Conservation (phyloP, 2,797 vertebrate genomes). For the Nasua narica region DNA sequence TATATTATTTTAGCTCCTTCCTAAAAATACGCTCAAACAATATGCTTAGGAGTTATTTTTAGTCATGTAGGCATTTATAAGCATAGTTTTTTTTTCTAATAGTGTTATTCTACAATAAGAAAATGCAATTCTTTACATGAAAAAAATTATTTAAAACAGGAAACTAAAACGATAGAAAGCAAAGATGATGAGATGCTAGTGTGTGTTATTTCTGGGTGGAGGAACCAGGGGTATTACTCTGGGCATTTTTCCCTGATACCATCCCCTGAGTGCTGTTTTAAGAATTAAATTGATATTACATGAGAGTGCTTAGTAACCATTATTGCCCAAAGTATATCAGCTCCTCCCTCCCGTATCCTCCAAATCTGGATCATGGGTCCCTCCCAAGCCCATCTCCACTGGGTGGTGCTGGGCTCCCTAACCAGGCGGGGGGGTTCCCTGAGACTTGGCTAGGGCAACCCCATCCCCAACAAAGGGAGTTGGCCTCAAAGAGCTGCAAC, state of each 20-base stretch:
- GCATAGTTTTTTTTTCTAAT: constrained; percentile 51
- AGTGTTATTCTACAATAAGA: constrained; percentile 69
- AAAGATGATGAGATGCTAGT: neutral
- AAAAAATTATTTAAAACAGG: constrained; percentile 37
- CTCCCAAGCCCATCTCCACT: neutral
- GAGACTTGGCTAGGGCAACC: neutral
- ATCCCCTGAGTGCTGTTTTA: neutral
- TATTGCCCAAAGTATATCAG: neutral
- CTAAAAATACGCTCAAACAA: constrained; percentile 68
- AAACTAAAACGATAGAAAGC: neutral
- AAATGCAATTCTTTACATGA: constrained; percentile 61
- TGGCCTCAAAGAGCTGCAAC: no score
- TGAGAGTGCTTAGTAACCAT: no score
- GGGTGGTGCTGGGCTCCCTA: neutral
- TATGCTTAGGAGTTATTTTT: constrained; percentile 17
- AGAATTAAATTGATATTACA: neutral
- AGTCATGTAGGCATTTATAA: constrained; percentile 50
- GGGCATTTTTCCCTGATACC: no score
- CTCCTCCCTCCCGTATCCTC: neutral
- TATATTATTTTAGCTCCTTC: constrained; percentile 77
- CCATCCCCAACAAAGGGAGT: neutral
- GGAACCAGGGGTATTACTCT: neutral
- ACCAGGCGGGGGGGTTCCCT: neutral
- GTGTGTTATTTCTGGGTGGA: neutral
- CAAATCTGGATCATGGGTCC: neutral